Percentiles rank a stretch among this genome's conserved stretches.
phyloP scores from a whole-genome alignment of 2,113 vertebrate species.

The Zingel zingel region DNA sequence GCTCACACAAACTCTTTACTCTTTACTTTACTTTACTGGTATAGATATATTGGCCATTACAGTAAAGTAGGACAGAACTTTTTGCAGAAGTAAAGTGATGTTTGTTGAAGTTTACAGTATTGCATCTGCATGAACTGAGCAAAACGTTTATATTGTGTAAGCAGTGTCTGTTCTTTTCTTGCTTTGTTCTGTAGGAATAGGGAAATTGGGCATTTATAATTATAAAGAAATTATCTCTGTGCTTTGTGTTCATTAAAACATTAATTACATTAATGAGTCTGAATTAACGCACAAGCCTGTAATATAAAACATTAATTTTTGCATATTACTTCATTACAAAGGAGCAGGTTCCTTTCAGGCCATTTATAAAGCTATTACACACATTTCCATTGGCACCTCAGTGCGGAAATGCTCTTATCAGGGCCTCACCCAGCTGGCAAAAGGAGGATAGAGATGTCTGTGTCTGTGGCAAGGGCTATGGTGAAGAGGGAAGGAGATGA shows the following conservation, averaged over 20 bases:
- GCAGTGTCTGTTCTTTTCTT: neutral
- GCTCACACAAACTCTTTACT: constrained; percentile 41
- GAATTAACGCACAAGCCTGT: constrained; percentile 11
- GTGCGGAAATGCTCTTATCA: constrained; percentile 51
- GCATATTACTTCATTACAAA: constrained; percentile 41
- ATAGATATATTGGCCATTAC: constrained; percentile 50
- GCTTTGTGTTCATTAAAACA: constrained; percentile 46
- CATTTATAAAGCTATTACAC: constrained; percentile 63
- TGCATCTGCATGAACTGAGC: constrained; percentile 23
- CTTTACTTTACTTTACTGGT: constrained; percentile 39
- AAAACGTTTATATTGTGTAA: neutral
- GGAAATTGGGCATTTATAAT: constrained; percentile 22
- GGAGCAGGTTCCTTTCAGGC: constrained; percentile 36
- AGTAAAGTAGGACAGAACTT: constrained; percentile 59
- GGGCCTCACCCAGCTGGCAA: constrained; percentile 28
- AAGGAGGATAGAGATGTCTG: constrained; percentile 48
- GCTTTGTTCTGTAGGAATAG: constrained; percentile 10
- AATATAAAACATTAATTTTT: constrained; percentile 37
- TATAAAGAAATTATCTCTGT: constrained; percentile 28
- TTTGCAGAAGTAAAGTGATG: constrained; percentile 15
- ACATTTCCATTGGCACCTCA: constrained; percentile 39
- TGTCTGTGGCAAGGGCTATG: constrained; percentile 37
- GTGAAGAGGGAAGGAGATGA: constrained; percentile 50
- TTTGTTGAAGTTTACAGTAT: constrained; percentile 43
- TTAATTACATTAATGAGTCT: constrained; percentile 55